Conservation (phyloP, 2,888 invertebrate genomes). For the Harpalus rufipes region DNA sequence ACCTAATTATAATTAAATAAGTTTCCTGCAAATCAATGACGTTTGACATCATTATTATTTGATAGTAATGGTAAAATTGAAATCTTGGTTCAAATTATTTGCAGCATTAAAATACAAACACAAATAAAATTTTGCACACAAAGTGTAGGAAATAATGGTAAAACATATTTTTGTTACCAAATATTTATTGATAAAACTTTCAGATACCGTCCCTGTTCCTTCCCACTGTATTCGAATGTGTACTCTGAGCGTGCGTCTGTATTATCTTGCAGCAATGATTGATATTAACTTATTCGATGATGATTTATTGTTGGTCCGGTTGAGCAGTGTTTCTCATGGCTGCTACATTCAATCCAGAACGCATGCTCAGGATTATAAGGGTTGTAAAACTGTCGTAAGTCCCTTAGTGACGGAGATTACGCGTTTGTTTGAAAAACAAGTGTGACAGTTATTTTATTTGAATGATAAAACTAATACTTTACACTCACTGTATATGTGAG, state of each 20-base stretch:
- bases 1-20: no score
- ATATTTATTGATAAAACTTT: neutral
- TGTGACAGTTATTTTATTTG: slow-evolving; percentile 59
- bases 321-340: slow-evolving; percentile 70
- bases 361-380: slow-evolving; percentile 63
- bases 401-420: slow-evolving; percentile 58
- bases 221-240: slow-evolving; percentile 72
- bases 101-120: no score
- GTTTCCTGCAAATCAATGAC: no score
- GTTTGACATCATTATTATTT: no score
- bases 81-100: no score
- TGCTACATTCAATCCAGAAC: slow-evolving; percentile 22
- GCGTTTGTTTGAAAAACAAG: slow-evolving; percentile 56
- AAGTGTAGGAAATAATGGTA: no score
- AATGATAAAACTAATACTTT: slow-evolving; percentile 53
- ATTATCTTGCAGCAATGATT: slow-evolving; percentile 74
- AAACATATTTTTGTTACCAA: no score
- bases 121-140: no score
- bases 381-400: slow-evolving; percentile 66
- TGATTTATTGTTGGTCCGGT: slow-evolving; percentile 72
- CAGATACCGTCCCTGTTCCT: slow-evolving; percentile 61
- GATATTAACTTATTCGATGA: slow-evolving; percentile 72
- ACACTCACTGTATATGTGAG: slow-evolving; percentile 15
- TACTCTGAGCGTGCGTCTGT: slow-evolving; percentile 69
- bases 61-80: no score